phyloP scores from a whole-genome alignment of 2,888 invertebrate genomes.

The Lepidochrysops patricia region DNA sequence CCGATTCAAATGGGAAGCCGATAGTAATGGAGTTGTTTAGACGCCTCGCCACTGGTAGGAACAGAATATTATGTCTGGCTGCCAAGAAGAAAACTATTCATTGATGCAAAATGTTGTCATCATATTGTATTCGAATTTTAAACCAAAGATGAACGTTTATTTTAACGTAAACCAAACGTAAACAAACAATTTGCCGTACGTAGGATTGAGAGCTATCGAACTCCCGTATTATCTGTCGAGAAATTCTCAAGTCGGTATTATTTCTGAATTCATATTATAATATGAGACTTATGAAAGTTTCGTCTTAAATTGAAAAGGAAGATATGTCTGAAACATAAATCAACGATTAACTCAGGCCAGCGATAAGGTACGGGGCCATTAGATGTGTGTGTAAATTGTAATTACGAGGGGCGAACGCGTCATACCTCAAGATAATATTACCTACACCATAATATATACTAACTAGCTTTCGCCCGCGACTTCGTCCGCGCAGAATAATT shows the following conservation, averaged over 20 bases:
- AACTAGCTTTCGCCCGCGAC: no score
- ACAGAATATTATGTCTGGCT: no score
- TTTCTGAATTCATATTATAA: neutral
- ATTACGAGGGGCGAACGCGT: neutral
- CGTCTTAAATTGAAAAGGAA: slow-evolving; percentile 8
- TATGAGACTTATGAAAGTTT: slow-evolving; percentile 10
- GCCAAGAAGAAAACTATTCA: no score
- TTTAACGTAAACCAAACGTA: neutral
- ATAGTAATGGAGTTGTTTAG: no score
- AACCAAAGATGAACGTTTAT: neutral
- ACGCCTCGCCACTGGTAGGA: no score
- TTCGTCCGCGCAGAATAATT: no score
- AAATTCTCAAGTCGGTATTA: neutral
- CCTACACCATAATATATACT: no score
- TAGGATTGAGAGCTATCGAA: neutral
- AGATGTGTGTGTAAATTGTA: slow-evolving; percentile 17
- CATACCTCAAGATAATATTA: no score
- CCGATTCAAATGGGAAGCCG: no score
- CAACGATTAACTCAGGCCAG: slow-evolving; percentile 44
- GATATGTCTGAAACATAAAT: slow-evolving; percentile 42
- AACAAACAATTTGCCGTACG: neutral
- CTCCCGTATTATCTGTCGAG: neutral
- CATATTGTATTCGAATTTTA: neutral
- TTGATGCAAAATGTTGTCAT: no score
- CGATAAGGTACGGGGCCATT: slow-evolving; percentile 33